Percentiles rank a stretch among this genome's conserved stretches.
Conservation (phyloP, 2,888 invertebrate species). For the Clepsis dumicolana region DNA sequence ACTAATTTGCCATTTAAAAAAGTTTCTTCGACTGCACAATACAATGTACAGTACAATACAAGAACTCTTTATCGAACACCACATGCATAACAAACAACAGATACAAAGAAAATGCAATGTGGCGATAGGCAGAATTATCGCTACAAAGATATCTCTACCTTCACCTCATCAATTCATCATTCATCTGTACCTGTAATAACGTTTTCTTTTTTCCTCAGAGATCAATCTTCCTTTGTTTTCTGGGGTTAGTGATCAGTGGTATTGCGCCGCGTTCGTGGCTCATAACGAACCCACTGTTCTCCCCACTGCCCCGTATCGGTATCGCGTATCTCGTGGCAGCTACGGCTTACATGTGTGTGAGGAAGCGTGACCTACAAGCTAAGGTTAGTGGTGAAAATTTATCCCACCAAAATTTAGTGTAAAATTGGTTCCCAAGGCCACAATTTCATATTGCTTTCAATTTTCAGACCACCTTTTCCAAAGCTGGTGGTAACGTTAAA, state of each 20-base stretch:
- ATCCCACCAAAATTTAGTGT: too few species aligned
- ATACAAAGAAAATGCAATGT: too few species aligned
- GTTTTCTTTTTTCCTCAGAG: slow-evolving; percentile 11
- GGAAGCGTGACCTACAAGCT: neutral
- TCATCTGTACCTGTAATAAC: too few species aligned
- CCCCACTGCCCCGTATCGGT: slow-evolving; percentile 22
- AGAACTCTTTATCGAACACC: too few species aligned
- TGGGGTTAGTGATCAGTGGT: slow-evolving; percentile 10
- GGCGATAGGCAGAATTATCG: too few species aligned
- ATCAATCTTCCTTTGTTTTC: slow-evolving; percentile 1
- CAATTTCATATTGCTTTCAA: neutral
- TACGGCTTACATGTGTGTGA: neutral
- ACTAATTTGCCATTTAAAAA: too few species aligned
- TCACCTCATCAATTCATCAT: too few species aligned
- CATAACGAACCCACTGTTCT: neutral
- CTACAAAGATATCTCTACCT: too few species aligned
- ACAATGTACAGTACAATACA: too few species aligned
- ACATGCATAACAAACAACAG: too few species aligned
- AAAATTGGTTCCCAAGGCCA: too few species aligned
- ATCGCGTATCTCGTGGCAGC: slow-evolving; percentile 5
- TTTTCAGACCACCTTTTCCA: slow-evolving; percentile 9
- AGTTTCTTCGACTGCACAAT: too few species aligned
- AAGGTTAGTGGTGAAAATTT: slow-evolving; percentile 16
- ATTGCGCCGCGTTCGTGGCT: neutral
- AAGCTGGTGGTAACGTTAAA: neutral